Evolutionary conservation across 2,113 vertebrate species (phyloP), one percentile per base, ranked within the genome.

Genomic region (Lasiurus borealis): DNA sequence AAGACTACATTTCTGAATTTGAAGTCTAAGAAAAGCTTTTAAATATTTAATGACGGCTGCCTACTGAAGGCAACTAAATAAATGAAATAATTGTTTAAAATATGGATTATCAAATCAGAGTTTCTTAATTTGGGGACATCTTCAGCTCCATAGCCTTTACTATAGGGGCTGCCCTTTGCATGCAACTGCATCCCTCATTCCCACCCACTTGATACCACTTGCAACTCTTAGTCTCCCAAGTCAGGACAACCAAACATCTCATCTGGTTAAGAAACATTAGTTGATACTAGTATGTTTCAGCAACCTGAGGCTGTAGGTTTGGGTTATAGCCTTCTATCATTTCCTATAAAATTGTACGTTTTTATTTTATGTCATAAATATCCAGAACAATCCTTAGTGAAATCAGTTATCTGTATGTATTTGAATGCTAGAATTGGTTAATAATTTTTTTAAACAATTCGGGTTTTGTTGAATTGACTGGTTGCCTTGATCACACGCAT

Each of bases 1-100:
- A 87, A 85, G 21, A 71, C n/a, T 44, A 12, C 12, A 77, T 88
- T 88, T 84, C 2, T 29, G 90, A 96, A 89, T 87, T 96, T 31
- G 85, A 27, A 85, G 6, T 75, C 54, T 81, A 93, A 87, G 29
- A 46, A 84, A 84, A 44, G 15, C 2, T 77, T 94, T 84, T 25
- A 88, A 59, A 54, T 84, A 59, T 80, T 34, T 75, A 64, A 93
- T 87, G 57, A 69, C 15, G 52, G 14, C n/a, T 81, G 27, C 62
- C 13, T 48, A 87, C 11, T 54, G 82, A 44, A 93, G 48, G 4
- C 2, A 69, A 89, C 6, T 54, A 91, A 48, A 15, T 88, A 48
- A 83, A 72, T 91, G 15, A 91, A 88, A 48, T 40, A 8, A 23
- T 76, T 19, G 9, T 83, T 94, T 88, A 88, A 90, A 93, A 83